Evolutionary conservation across 1,140 invertebrate genomes (phyloP), one percentile per base, ranked within the genome.

Genomic region (Tribolium castaneum): DNA sequence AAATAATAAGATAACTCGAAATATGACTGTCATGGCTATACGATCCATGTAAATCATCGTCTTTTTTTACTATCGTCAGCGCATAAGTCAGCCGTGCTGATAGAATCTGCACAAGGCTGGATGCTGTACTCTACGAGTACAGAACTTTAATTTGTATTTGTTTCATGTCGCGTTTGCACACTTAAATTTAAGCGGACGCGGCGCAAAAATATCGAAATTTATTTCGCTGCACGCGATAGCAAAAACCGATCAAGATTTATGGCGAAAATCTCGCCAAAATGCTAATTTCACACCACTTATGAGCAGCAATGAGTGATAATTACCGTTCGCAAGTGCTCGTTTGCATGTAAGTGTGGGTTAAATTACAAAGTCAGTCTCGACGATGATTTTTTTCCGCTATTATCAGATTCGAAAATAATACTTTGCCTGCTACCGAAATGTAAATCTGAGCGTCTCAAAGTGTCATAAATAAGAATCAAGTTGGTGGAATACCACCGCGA

Each of bases 1-100:
- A 66, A 66, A 66, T 66, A 66, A 50, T 72, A 25, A 72, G 70
- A 72, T 72, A 72, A 72, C 70, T 72, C 70, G 50, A 50, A 72
- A 51, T 72, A 72, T 72, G 70, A 54, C 70, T 54, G 70, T 54
- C 45, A 72, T 54, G 50, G 70, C 70, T 51, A 72, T 54, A 72
- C 70, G 70, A 72, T 72, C 70, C 70, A 49, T 72, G 70, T 72
- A 72, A 72, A 72, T 72, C 70, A 49, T 72, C 22, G 12, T 54
- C 70, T 50, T 72, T 72, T 72, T 72, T 72, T 66, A 66, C 50
- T 50, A 51, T 72, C 70, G 10, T 14, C 35, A 16, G 13, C 39
- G 12, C 70, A 54, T 72, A 72, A 50, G 39, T 72, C 70, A 72
- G 50, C 9, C 4, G 45, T 72, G 39, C 70, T 72, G 70, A 72